Evolutionary conservation across 2,888 invertebrate species (phyloP).

Genomic region (Polyommatus icarus): DNA sequence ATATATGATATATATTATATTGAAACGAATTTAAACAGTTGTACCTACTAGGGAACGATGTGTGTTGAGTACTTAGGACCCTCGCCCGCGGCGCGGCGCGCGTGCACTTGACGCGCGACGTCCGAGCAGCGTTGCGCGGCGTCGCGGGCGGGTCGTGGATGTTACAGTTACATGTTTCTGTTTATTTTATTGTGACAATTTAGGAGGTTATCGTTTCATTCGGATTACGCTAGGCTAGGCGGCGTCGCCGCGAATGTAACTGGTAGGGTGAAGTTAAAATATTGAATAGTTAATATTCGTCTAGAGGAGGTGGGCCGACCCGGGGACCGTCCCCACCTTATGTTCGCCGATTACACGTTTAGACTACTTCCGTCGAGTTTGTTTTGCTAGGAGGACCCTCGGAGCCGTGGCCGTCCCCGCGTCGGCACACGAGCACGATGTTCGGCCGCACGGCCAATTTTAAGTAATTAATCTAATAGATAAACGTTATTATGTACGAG

Average conservation of each 20-base stretch:
- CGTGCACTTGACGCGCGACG: background rate
- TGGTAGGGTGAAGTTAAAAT: constrained; percentile 54
- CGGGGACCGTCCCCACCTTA: constrained; percentile 32
- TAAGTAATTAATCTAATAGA: constrained; percentile 63
- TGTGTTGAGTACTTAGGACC: constrained; percentile 38
- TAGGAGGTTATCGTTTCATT: constrained; percentile 72
- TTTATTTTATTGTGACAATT: constrained; percentile 73
- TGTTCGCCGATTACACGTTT: constrained; percentile 16
- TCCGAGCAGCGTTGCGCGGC: constrained; percentile 33
- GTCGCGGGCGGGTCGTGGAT: constrained; percentile 46
- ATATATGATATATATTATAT: constrained; percentile 65
- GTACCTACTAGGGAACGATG: constrained; percentile 52
- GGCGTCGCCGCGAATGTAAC: constrained; percentile 70
- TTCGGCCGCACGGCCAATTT: constrained; percentile 56
- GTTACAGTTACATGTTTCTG: constrained; percentile 65
- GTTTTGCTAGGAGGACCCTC: constrained; percentile 8
- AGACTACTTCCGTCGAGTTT: constrained; percentile 17
- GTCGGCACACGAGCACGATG: constrained; percentile 55
- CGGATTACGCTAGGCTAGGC: constrained; percentile 77
- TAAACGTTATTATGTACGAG: constrained; percentile 66
- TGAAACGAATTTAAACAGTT: constrained; percentile 74
- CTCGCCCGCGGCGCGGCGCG: constrained; percentile 6
- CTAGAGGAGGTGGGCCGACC: constrained; percentile 37
- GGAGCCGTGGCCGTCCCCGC: constrained; percentile 36
- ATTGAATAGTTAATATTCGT: constrained; percentile 45